These are phyloP conservation scores for Erinaceus europaeus DNA, from an alignment of 2,113 vertebrate genomes.

Conservation along the genomic window DNA sequence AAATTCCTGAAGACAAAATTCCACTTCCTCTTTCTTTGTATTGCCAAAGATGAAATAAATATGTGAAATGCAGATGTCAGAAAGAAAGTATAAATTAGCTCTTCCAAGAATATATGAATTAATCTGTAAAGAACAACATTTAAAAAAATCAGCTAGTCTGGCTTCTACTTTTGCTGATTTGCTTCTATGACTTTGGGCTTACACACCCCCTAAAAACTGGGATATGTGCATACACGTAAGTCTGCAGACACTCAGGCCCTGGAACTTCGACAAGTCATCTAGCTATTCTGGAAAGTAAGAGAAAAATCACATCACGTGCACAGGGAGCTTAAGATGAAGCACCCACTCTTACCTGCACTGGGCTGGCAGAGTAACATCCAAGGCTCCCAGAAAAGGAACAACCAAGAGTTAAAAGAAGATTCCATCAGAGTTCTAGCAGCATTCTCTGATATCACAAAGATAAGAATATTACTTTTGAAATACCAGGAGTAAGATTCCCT, in stretches of 20 bases:
- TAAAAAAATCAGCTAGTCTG: neutral
- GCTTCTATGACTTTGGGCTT: neutral
- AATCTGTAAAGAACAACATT: neutral
- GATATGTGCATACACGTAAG: neutral
- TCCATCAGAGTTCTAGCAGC: neutral
- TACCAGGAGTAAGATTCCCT: neutral
- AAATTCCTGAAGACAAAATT: conserved; percentile 15
- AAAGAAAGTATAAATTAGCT: neutral
- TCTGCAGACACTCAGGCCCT: neutral
- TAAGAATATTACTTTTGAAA: too few species aligned
- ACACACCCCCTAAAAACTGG: neutral
- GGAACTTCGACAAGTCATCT: neutral
- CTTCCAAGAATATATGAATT: neutral
- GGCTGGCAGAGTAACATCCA: neutral
- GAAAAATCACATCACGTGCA: neutral
- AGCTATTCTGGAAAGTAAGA: neutral
- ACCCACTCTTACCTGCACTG: fast-evolving
- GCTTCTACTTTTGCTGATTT: conserved; percentile 36
- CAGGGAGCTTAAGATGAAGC: neutral
- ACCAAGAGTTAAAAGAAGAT: neutral
- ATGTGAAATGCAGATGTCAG: conserved; percentile 42
- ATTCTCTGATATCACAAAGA: neutral
- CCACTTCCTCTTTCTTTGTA: conserved; percentile 52
- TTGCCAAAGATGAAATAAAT: conserved; percentile 58
- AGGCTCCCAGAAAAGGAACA: neutral